Base-by-base conservation (phyloP, 2,113 vertebrate species). In the Macheiramphus alcinus region DNA sequence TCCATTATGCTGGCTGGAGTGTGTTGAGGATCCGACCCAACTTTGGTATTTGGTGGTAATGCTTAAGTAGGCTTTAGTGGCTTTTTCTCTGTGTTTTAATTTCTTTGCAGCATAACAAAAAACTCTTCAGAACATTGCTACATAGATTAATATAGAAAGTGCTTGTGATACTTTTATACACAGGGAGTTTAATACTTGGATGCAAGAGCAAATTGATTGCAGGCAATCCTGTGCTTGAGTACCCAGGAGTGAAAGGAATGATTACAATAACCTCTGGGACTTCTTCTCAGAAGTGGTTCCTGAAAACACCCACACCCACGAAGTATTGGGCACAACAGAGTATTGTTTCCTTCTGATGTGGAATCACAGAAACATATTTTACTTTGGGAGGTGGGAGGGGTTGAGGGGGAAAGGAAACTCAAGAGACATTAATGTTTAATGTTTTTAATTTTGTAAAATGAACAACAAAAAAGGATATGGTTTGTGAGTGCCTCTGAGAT, bases 141-240 rank as follows among this genome's bases (percentile, higher is more conserved):
- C 92, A 52, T 95, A 96, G 95, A 97, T 97, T 98, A 97, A 96
- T 95, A 97, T 96, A 97, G 97, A 98, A 98, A 98, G 97, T 97
- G 96, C 95, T 97, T 95, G 96, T 91, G 95, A 94, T 98, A 98
- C 92, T 97, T 98, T 97, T 96, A 96, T 97, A 96, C 89, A 89
- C 95, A 93, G 90, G 75, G 96, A 97, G 93, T 95, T 97, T 97
- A 98, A 96, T 97, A 94, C 81, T 93, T 90, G 94, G 85, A 96
- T 98, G 88, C 98, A 96, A 97, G 95, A 98, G 95, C 94, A 98
- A 98, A 98, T 98, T 98, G 97, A 98, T 97, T 98, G 97, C 97
- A 97, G 97, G 94, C 97, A 98, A 94, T 98, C 97, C 97, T 97
- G 96, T 97, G 96, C 97, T 96, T 96, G 95, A 97, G 96, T 91